These are phyloP conservation scores for Apostichopus japonicus DNA, from an alignment of 35 echinoderm and acorn worm genomes.

Conservation along the genomic window DNA sequence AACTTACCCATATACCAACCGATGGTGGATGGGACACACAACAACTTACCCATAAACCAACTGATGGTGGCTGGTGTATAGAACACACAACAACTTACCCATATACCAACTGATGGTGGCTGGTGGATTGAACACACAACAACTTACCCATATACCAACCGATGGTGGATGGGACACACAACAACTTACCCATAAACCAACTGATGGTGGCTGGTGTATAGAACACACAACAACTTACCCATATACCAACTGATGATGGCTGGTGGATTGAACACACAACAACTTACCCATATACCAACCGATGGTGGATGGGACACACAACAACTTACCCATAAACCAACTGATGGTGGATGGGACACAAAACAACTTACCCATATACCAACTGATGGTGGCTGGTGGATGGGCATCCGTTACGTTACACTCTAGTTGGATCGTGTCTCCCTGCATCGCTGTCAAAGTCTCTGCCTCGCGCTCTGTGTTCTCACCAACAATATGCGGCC, in stretches of 20 bases:
- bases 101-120: conserved; percentile 41
- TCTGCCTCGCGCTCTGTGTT: conserved; percentile 69
- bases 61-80: conserved; percentile 63
- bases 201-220: conserved; percentile 62
- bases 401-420: conserved; percentile 90
- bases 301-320: too few relatives aligned
- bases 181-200: conserved; percentile 35
- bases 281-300: conserved; percentile 21
- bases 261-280: conserved; percentile 42
- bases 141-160: conserved; percentile 16
- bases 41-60: conserved; percentile 43
- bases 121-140: conserved; percentile 42
- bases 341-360: conserved; percentile 35
- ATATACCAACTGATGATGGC: conserved; percentile 40
- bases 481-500: conserved; percentile 83
- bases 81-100: conserved; percentile 4
- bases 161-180: conserved; percentile 35
- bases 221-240: conserved; percentile 65
- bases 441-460: conserved; percentile 40
- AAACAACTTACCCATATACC: conserved; percentile 10
- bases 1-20: conserved; percentile 34
- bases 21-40: conserved; percentile 65
- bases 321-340: conserved; percentile 14
- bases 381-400: conserved; percentile 65
- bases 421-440: conserved; percentile 56